These are phyloP conservation scores for Limnephilus marmoratus DNA, from an alignment of 2,888 invertebrate genomes.

Conservation along the genomic window DNA sequence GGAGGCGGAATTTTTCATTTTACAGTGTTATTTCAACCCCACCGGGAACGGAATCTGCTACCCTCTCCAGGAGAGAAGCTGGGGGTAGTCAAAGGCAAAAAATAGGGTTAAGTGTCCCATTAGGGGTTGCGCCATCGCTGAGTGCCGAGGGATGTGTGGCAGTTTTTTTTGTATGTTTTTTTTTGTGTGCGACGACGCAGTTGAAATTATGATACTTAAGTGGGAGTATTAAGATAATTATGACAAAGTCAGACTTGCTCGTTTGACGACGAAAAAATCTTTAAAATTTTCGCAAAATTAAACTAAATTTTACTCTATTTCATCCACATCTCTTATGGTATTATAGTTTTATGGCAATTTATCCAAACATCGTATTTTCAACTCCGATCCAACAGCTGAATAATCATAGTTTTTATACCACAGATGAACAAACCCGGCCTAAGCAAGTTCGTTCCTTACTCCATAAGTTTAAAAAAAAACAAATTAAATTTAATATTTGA, in stretches of 20 bases:
- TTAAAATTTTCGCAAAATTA: background rate
- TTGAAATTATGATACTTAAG: background rate
- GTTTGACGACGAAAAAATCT: background rate
- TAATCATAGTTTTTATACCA: too few species aligned
- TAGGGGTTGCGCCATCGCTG: background rate
- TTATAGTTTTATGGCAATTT: too few species aligned
- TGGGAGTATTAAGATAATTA: background rate
- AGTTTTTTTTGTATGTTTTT: background rate
- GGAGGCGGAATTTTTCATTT: background rate
- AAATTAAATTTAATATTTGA: too few species aligned
- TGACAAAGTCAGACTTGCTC: background rate
- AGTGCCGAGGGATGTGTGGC: background rate
- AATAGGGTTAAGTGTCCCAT: slow-evolving; percentile 2
- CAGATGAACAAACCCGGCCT: too few species aligned
- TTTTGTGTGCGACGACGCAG: background rate
- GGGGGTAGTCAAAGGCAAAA: background rate
- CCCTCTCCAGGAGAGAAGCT: background rate
- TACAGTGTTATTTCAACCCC: background rate
- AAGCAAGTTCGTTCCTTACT: too few species aligned
- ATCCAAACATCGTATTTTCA: too few species aligned
- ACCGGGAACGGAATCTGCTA: too few species aligned
- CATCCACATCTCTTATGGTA: too few species aligned
- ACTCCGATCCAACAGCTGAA: too few species aligned
- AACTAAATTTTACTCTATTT: too few species aligned
- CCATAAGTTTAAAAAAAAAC: too few species aligned